Evolutionary conservation across 2,797 vertebrate species (phyloP), one percentile per base, ranked within the genome.

Genomic region (Cynodonichthys magdalenae): DNA sequence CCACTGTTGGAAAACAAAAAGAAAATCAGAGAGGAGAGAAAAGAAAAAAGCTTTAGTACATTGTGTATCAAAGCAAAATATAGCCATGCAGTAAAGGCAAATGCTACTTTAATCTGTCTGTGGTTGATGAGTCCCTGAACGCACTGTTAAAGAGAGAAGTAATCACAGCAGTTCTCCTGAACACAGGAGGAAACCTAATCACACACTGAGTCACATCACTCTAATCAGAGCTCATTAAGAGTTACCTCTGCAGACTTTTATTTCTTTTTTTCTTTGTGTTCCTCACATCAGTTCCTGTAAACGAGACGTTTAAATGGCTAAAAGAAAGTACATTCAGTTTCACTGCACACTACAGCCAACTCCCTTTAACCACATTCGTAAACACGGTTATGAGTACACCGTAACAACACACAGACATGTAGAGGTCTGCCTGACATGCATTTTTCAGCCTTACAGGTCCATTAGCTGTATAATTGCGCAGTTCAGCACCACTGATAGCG

Each of bases 191-290:
- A 82, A 75, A 76, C 54, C 53, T 55, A 82, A 78, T 64, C 54
- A 62, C 79, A 65, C 63, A 46, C 54, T 81, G 77, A 85, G 76
- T 80, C 83, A 79, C 66, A 80, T 76, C 74, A 83, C 75, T 83
- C 79, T 86, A 77, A 87, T 86, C 86, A 84, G 69, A 51, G 48
- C 57, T 53, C 58, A 71, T 82, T 81, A 72, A 65, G 19, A 67
- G 62, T 74, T 63, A 52, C 53, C 66, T 62, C 68, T 42, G 54
- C 51, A 18, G 63, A 52, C 66, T 68, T 59, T 57, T 24, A 46
- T 42, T 11, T 66, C 66, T 68, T 59, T 34, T 18, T 15, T 6
- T 64, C 8, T 69, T 57, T 63, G 47, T 63, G 52, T 11, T 31
- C 29, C 24, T 75, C 57, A 70, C 45, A 51, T 52, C 29, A 36